Conservation (phyloP, 1,140 invertebrate species). For the Apis laboriosa region DNA sequence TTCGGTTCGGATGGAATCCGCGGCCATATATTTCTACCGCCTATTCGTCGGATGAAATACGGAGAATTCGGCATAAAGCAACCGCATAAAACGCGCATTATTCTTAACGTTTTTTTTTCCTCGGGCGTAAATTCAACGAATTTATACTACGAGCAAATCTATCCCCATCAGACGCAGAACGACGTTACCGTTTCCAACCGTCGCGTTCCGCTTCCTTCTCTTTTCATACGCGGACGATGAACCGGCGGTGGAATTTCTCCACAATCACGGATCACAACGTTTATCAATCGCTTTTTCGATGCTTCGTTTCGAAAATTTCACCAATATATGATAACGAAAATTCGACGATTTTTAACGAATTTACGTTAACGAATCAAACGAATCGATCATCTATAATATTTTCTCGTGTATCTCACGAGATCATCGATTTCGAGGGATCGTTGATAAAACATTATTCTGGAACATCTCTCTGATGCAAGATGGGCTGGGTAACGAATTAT, state of each 20-base stretch:
- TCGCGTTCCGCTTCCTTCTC: not conserved
- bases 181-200: slow-evolving; percentile 31
- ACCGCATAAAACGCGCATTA: slow-evolving; percentile 64
- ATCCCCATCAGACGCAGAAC: slow-evolving; percentile 62
- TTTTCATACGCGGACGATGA: not conserved
- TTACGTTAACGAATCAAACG: too few species aligned
- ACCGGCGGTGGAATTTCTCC: slow-evolving; percentile 31
- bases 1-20: not conserved
- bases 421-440: too few species aligned
- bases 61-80: slow-evolving; percentile 21
- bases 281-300: slow-evolving; percentile 1
- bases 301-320: not conserved
- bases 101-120: slow-evolving; percentile 64
- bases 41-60: slow-evolving; percentile 65
- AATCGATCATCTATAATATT: too few species aligned
- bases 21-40: slow-evolving; percentile 15
- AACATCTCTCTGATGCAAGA: not conserved
- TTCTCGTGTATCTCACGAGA: too few species aligned
- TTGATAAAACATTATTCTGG: too few species aligned
- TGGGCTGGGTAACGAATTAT: too few species aligned
- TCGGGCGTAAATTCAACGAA: slow-evolving; percentile 26
- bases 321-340: not conserved
- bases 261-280: not conserved
- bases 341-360: not conserved
- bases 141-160: slow-evolving; percentile 55